These are phyloP conservation scores for Ichneumoninae sp. DNA, from an alignment of 2,888 invertebrate genomes.

Conservation along the genomic window DNA sequence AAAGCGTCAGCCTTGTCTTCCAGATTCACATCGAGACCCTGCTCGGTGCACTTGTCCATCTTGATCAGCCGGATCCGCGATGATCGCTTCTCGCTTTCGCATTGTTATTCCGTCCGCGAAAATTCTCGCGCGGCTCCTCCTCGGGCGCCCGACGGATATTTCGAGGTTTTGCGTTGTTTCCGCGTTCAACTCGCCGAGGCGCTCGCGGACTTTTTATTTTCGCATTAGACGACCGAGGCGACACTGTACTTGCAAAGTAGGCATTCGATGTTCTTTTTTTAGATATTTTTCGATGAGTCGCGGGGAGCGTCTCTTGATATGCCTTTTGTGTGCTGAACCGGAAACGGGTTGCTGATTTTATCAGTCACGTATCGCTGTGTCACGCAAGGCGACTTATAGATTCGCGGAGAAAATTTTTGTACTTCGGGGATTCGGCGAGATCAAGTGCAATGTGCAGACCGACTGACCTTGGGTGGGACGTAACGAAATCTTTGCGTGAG, in stretches of 20 bases:
- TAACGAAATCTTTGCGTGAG: neutral
- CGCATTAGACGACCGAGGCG: neutral
- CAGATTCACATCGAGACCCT: constrained; percentile 29
- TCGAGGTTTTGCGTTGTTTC: constrained; percentile 17
- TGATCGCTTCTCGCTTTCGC: constrained; percentile 19
- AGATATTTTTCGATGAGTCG: neutral
- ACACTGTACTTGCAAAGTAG: neutral
- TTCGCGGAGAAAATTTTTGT: neutral
- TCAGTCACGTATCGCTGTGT: neutral
- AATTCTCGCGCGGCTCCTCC: neutral
- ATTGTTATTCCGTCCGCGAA: constrained; percentile 59
- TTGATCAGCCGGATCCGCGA: constrained; percentile 50
- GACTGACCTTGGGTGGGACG: neutral
- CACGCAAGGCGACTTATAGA: neutral
- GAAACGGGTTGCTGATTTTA: neutral
- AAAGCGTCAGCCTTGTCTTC: constrained; percentile 13
- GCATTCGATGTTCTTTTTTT: neutral
- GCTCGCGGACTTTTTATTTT: constrained; percentile 2
- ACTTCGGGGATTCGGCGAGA: neutral
- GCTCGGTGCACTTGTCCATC: constrained; percentile 17
- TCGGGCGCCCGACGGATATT: constrained; percentile 11
- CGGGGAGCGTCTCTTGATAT: neutral
- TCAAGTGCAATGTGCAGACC: neutral
- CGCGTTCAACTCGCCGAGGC: neutral
- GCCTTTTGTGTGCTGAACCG: neutral